Evolutionary conservation across 2,113 vertebrate species (phyloP).

Genomic region (Psammodynastes pulverulentus): DNA sequence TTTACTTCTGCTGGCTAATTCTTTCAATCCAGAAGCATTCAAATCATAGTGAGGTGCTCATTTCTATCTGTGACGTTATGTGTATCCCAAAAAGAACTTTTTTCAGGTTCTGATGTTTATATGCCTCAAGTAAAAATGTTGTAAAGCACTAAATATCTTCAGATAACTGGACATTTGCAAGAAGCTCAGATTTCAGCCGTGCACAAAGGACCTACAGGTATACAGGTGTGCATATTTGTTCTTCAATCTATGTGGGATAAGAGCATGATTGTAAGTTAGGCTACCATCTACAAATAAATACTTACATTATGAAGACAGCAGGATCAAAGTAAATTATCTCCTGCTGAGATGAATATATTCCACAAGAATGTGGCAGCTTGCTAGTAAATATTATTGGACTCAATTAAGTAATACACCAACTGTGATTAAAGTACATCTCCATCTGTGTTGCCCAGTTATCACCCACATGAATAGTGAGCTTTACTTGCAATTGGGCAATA

Average conservation of each 20-base stretch:
- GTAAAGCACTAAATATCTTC: not conserved
- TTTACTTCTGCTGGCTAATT: not conserved
- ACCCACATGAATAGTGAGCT: conserved; percentile 2
- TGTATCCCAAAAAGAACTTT: not conserved
- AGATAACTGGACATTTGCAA: not conserved
- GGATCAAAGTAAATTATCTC: not conserved
- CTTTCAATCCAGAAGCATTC: not conserved
- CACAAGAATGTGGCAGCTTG: conserved; percentile 21
- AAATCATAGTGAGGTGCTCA: not conserved
- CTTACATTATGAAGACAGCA: not conserved
- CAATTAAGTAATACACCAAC: conserved; percentile 27
- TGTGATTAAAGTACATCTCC: conserved; percentile 20
- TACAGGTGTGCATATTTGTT: no score
- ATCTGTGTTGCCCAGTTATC: conserved; percentile 19
- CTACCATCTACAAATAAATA: not conserved
- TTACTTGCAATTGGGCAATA: not conserved
- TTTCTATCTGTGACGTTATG: not conserved
- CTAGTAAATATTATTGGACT: conserved; percentile 26
- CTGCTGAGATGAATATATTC: conserved; percentile 8
- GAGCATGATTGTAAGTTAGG: not conserved
- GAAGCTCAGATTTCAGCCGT: not conserved
- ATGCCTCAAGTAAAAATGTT: not conserved
- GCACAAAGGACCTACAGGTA: not conserved
- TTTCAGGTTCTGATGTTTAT: not conserved
- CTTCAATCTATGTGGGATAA: not conserved